A percentile compares a stretch with the other conserved stretches of the same genome.
Evolutionary conservation across 2,113 vertebrate genomes (phyloP).

Genomic region (Chaetodon trifascialis): DNA sequence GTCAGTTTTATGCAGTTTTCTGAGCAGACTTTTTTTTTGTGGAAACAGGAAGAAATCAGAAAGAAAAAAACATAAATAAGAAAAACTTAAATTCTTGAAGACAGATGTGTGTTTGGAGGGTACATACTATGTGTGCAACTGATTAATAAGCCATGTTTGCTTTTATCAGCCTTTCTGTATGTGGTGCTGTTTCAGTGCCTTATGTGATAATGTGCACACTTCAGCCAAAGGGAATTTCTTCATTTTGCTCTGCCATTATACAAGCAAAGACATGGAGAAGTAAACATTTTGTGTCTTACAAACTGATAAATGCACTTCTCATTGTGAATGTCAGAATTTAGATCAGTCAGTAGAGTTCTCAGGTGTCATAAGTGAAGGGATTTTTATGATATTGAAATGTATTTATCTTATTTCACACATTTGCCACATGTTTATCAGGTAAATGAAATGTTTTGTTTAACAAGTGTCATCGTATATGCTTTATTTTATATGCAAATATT

Average conservation of each 20-base stretch:
- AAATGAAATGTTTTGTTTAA: conserved; percentile 47
- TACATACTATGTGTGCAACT: conserved; percentile 10
- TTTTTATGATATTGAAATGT: conserved; percentile 63
- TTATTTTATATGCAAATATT: conserved; percentile 70
- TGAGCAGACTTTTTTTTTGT: not conserved
- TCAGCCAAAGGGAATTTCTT: conserved; percentile 67
- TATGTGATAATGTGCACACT: conserved; percentile 30
- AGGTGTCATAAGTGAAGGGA: conserved; percentile 79
- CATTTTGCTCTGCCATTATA: conserved; percentile 17
- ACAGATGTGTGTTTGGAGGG: not conserved
- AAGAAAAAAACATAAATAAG: not conserved
- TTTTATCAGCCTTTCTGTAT: conserved; percentile 1
- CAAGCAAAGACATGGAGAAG: not conserved
- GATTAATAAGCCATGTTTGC: conserved; percentile 57
- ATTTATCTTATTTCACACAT: conserved; percentile 56
- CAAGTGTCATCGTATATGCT: conserved; percentile 26
- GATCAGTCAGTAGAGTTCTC: conserved; percentile 64
- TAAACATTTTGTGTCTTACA: conserved; percentile 31
- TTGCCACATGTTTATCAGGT: conserved; percentile 55
- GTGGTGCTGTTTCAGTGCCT: conserved; percentile 51
- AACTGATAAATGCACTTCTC: conserved; percentile 49
- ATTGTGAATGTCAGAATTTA: conserved; percentile 57
- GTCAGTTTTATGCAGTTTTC: conserved; percentile 25
- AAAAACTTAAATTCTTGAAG: not conserved
- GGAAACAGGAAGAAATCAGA: not conserved